Percentiles rank a stretch among this genome's conserved stretches.
phyloP scores from a whole-genome alignment of 2,113 vertebrate genomes.

The Glaucomys volans region DNA sequence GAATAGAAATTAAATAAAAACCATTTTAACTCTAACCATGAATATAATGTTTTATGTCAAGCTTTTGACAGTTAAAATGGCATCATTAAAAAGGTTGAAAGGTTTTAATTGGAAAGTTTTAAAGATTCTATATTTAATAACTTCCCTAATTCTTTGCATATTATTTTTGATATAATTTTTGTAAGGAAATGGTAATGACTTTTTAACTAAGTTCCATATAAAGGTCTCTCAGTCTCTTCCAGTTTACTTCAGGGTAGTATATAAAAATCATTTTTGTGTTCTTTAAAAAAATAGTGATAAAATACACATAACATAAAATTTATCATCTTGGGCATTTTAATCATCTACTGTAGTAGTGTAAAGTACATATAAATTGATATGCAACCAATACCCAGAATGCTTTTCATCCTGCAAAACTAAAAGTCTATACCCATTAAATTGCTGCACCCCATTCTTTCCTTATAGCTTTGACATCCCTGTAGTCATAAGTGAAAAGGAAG shows the following conservation, averaged over 20 bases:
- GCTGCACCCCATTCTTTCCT: neutral
- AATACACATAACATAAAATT: neutral
- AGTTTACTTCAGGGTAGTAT: neutral
- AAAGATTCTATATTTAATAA: neutral
- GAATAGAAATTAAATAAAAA: slow-evolving; percentile 51
- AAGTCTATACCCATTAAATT: neutral
- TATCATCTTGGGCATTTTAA: neutral
- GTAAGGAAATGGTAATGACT: neutral
- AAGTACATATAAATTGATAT: neutral
- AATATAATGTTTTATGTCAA: neutral
- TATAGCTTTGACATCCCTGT: neutral
- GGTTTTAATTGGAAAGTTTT: slow-evolving; percentile 48
- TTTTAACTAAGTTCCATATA: neutral
- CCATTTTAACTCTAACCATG: neutral
- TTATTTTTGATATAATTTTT: neutral
- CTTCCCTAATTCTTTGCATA: neutral
- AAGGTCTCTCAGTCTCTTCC: neutral
- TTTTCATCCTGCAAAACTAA: neutral
- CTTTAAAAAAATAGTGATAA: neutral
- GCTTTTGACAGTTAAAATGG: neutral
- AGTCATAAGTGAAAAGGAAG: neutral
- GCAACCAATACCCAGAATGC: neutral
- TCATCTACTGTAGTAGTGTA: neutral
- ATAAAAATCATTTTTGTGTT: neutral
- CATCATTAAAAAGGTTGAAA: slow-evolving; percentile 40